A percentile compares a stretch with the other conserved stretches of the same genome.
These are phyloP conservation scores for Loriculus beryllinus DNA, from an alignment of 2,797 vertebrate genomes.

Conservation along the genomic window DNA sequence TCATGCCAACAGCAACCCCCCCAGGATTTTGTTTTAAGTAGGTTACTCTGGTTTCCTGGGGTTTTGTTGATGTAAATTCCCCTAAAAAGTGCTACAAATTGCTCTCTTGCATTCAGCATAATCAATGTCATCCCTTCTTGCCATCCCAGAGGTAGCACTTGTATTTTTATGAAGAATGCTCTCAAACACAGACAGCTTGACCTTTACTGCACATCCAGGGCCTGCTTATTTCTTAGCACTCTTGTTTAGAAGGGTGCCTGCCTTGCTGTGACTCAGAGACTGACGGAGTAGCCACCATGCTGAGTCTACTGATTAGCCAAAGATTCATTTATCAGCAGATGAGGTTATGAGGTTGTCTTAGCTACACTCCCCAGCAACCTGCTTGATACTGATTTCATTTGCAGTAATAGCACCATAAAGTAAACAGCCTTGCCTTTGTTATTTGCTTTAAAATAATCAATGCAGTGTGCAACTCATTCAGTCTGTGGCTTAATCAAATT, in stretches of 20 bases:
- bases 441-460: slow-evolving; percentile 68
- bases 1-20: not conserved
- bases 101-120: not conserved
- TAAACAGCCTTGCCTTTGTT: slow-evolving; percentile 61
- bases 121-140: not conserved
- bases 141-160: not conserved
- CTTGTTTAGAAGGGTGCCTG: not conserved
- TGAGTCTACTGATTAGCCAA: slow-evolving; percentile 50
- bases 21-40: not conserved
- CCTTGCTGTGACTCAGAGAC: slow-evolving; percentile 15
- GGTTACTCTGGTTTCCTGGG: not conserved
- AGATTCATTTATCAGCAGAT: slow-evolving; percentile 58
- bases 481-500: slow-evolving; percentile 66
- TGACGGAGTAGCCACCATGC: slow-evolving; percentile 21
- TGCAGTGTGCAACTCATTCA: slow-evolving; percentile 54
- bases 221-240: not conserved
- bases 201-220: not conserved
- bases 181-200: not conserved
- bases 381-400: slow-evolving; percentile 60
- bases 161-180: not conserved
- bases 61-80: not conserved
- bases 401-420: slow-evolving; percentile 55
- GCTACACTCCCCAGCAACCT: slow-evolving; percentile 50
- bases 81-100: not conserved
- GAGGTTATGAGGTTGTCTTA: slow-evolving; percentile 60